Conservation (phyloP, 2,888 invertebrate genomes). For the Quadroppia sp. region DNA sequence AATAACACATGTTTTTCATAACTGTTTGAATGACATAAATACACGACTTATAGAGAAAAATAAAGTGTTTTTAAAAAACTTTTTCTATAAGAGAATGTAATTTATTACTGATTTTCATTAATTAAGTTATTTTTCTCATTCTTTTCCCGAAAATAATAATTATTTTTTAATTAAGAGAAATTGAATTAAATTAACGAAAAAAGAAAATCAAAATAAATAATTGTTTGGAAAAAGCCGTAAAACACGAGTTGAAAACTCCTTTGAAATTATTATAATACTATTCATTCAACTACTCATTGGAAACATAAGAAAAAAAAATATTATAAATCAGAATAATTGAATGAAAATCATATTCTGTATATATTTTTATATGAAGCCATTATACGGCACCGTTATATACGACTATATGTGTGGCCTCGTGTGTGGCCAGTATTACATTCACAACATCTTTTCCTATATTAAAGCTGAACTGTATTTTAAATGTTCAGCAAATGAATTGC, state of each 20-base stretch:
- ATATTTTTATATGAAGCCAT: no score
- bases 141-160: no score
- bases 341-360: background rate
- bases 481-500: conserved; percentile 1
- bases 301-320: background rate
- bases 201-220: conserved; percentile 9
- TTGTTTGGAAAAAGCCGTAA: background rate
- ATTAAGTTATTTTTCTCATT: no score
- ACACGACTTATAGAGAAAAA: no score
- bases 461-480: conserved; percentile 9
- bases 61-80: no score
- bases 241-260: conserved; percentile 20
- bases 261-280: background rate
- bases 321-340: background rate
- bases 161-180: background rate
- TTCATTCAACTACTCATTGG: background rate
- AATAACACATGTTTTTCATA: no score
- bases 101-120: no score
- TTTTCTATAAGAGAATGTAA: no score
- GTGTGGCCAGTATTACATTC: conserved; percentile 15
- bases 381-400: no score
- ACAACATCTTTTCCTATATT: conserved; percentile 8
- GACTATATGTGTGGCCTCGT: no score
- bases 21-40: no score
- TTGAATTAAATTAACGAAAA: background rate